Conservation (phyloP, 2,797 vertebrate species). For the Periparus ater region DNA sequence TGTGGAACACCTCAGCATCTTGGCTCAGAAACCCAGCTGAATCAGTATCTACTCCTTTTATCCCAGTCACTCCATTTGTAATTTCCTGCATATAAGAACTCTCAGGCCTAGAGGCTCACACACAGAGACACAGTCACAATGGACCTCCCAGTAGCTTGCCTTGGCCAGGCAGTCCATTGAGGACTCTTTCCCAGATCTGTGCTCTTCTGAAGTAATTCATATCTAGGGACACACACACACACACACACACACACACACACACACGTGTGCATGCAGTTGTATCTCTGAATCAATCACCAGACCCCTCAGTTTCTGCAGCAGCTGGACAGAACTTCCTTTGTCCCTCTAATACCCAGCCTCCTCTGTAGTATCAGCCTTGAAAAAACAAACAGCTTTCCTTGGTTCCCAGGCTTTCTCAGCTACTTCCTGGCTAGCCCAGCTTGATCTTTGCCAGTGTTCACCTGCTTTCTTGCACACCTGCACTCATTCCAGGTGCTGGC, state of each 20-base stretch:
- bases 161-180: background rate
- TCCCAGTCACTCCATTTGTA: background rate
- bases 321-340: background rate
- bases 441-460: background rate
- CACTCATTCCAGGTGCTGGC: background rate
- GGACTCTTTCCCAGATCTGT: accelerated
- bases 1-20: background rate
- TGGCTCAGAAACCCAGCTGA: background rate
- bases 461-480: background rate
- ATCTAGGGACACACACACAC: background rate
- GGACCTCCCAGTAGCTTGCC: background rate
- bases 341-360: accelerated
- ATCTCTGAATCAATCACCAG: background rate
- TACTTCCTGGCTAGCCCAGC: background rate
- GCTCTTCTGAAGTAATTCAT: background rate
- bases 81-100: background rate
- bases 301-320: background rate
- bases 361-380: background rate
- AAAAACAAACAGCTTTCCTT: background rate
- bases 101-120: background rate
- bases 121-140: background rate
- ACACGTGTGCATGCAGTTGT: background rate
- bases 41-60: background rate
- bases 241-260: background rate
- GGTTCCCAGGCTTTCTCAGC: background rate